These are phyloP conservation scores for Ptychadena robeensis DNA, from an alignment of 2,797 vertebrate species.

Conservation along the genomic window DNA sequence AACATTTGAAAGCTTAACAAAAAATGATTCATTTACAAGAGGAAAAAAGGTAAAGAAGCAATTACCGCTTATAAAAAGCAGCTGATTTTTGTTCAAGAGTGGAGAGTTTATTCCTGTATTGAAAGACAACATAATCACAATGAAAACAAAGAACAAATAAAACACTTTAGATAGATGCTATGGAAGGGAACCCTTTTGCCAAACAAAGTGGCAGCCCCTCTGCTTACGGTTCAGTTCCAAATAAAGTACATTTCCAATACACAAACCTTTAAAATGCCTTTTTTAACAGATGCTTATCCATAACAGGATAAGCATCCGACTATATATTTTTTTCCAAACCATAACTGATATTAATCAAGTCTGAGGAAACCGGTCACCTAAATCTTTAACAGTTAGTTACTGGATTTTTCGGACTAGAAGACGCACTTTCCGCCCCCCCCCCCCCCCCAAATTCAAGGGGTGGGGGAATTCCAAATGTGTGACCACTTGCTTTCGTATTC, in stretches of 20 bases:
- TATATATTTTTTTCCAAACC: conserved; percentile 66
- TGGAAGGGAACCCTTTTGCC: conserved; percentile 15
- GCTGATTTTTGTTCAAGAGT: conserved; percentile 90
- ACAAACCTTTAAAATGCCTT: conserved; percentile 77
- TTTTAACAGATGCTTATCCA: conserved; percentile 63
- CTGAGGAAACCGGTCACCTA: background rate
- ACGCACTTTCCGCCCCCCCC: too few relatives aligned
- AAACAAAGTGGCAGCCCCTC: background rate
- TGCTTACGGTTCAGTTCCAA: conserved; percentile 11
- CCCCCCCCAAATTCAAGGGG: too few relatives aligned
- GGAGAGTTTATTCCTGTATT: conserved; percentile 91
- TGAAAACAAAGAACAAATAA: conserved; percentile 84
- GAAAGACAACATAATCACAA: conserved; percentile 94
- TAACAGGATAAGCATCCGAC: conserved; percentile 59
- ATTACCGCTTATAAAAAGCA: conserved; percentile 96
- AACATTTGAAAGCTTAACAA: conserved; percentile 84
- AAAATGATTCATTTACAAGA: conserved; percentile 86
- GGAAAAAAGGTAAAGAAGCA: conserved; percentile 91
- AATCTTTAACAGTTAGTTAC: background rate
- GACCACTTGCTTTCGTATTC: too few relatives aligned
- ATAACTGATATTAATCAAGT: background rate
- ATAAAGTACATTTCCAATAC: conserved; percentile 83
- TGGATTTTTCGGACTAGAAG: too few relatives aligned
- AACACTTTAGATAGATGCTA: conserved; percentile 79
- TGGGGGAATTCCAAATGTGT: too few relatives aligned